A percentile compares a stretch with the other conserved stretches of the same genome.
phyloP scores from a whole-genome alignment of 2,113 vertebrate genomes.

The Oncorhynchus tshawytscha region DNA sequence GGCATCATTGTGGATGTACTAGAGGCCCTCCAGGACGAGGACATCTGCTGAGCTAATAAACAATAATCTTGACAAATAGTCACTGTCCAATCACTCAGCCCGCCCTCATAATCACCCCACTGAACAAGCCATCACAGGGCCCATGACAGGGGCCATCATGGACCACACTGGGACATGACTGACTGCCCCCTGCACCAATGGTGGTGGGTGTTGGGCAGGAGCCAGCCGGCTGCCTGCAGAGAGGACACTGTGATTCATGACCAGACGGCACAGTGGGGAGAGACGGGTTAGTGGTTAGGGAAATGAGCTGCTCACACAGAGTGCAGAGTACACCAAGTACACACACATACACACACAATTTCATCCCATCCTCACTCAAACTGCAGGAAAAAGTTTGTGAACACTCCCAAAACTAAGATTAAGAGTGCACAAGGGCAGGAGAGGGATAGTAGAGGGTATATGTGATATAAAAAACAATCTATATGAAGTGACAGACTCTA shows the following conservation, averaged over 20 bases:
- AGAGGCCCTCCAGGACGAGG: constrained; percentile 60
- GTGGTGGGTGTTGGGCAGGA: constrained; percentile 43
- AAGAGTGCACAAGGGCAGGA: background rate
- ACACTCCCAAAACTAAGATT: background rate
- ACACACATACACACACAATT: background rate
- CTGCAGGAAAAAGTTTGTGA: background rate
- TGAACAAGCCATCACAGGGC: constrained; percentile 63
- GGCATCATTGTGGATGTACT: constrained; percentile 34
- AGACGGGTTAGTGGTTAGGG: constrained; percentile 37
- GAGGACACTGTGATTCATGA: constrained; percentile 66
- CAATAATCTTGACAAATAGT: constrained; percentile 78
- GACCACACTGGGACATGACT: constrained; percentile 60
- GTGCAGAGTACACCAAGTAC: background rate
- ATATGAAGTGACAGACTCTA: background rate
- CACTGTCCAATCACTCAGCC: constrained; percentile 64
- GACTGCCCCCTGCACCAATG: constrained; percentile 61
- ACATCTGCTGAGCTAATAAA: constrained; percentile 78
- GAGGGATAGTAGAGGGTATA: background rate
- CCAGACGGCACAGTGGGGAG: constrained; percentile 63
- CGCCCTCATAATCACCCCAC: constrained; percentile 55
- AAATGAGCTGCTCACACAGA: constrained; percentile 43
- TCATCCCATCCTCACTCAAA: background rate
- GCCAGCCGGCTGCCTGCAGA: constrained; percentile 51
- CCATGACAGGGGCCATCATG: background rate
- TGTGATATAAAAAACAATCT: background rate